These are phyloP conservation scores for Schrankia costaestrigalis DNA, from an alignment of 2,888 invertebrate genomes.

Conservation along the genomic window DNA sequence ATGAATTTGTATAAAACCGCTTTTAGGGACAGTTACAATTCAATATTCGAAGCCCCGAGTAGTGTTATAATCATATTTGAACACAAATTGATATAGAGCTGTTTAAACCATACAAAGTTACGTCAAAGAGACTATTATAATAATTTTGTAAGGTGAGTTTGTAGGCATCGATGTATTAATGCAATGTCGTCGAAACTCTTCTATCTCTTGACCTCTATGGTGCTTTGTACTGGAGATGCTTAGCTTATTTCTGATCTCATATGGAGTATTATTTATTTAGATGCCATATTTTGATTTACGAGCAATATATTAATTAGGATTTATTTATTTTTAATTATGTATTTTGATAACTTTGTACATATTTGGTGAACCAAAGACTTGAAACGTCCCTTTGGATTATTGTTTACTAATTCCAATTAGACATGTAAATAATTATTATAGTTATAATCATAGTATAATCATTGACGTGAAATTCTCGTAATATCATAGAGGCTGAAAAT, in stretches of 20 bases:
- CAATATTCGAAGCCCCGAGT: too few species aligned
- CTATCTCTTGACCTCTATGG: slow-evolving; percentile 50
- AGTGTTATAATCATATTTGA: too few species aligned
- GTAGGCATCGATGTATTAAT: too few species aligned
- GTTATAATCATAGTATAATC: slow-evolving; percentile 40
- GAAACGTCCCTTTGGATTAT: slow-evolving; percentile 62
- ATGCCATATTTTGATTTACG: slow-evolving; percentile 73
- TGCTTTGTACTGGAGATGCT: slow-evolving; percentile 60
- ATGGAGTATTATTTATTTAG: slow-evolving; percentile 79
- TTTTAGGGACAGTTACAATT: too few species aligned
- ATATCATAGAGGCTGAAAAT: slow-evolving; percentile 48
- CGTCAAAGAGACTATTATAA: too few species aligned
- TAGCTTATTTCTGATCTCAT: slow-evolving; percentile 77
- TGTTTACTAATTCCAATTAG: slow-evolving; percentile 41
- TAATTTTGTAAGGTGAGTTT: too few species aligned
- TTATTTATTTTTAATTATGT: slow-evolving; percentile 58
- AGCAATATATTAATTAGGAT: slow-evolving; percentile 62
- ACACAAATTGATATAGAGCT: too few species aligned
- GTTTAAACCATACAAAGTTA: too few species aligned
- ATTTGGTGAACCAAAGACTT: slow-evolving; percentile 73
- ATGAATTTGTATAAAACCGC: too few species aligned
- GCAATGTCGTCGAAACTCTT: slow-evolving; percentile 19
- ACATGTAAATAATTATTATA: slow-evolving; percentile 49
- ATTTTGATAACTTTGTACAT: slow-evolving; percentile 63
- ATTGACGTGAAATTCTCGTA: slow-evolving; percentile 55